These are phyloP conservation scores for Caenorhabditis sp. DNA, from an alignment of 2,888 invertebrate species.

Conservation along the genomic window DNA sequence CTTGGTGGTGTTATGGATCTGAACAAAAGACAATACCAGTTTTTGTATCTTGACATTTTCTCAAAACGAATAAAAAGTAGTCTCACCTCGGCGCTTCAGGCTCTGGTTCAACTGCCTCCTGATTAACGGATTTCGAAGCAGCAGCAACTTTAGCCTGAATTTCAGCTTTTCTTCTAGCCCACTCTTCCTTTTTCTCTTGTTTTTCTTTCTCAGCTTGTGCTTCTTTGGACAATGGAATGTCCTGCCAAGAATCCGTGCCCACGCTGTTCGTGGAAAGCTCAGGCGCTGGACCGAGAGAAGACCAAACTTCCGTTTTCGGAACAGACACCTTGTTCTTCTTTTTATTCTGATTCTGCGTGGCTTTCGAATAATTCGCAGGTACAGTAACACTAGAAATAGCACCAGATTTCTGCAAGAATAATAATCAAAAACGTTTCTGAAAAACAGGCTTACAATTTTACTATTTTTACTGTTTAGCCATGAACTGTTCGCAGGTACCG, in stretches of 20 bases:
- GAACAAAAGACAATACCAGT: not conserved
- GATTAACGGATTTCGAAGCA: conserved; percentile 9
- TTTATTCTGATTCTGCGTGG: conserved; percentile 46
- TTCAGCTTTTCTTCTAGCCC: conserved; percentile 63
- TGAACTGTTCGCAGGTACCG: conserved; percentile 43
- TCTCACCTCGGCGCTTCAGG: not conserved
- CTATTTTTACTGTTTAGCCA: conserved; percentile 60
- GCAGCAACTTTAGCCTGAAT: conserved; percentile 58
- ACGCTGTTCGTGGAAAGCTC: not conserved
- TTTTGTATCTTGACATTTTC: not conserved
- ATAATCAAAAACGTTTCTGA: not conserved
- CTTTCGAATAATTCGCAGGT: conserved; percentile 55
- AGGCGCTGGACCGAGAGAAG: conserved; percentile 52
- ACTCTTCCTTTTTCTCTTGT: conserved; percentile 51
- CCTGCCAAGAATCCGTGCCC: conserved; percentile 39
- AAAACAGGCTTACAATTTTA: conserved; percentile 30
- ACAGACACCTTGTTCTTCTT: conserved; percentile 55
- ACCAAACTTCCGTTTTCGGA: conserved; percentile 64
- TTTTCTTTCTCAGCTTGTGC: conserved; percentile 56
- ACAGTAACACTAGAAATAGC: conserved; percentile 52
- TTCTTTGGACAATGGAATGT: conserved; percentile 63
- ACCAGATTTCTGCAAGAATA: conserved; percentile 48
- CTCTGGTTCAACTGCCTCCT: not conserved
- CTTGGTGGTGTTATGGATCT: conserved; percentile 14
- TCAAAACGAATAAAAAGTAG: no score